Conservation (phyloP, 2,888 invertebrate genomes). For the Blastobasis adustella region DNA sequence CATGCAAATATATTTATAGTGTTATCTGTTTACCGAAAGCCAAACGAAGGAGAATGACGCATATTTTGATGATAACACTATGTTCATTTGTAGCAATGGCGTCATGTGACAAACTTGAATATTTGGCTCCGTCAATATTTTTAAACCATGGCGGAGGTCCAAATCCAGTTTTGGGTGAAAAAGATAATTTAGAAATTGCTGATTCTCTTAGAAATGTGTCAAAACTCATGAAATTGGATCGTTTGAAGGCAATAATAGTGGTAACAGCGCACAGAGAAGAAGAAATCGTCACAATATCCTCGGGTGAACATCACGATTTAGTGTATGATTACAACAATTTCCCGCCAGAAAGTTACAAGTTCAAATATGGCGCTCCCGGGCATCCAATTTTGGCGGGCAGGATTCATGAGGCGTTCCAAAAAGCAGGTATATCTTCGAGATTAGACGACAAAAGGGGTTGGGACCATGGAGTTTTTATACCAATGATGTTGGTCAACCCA, state of each 20-base stretch:
- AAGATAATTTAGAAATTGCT: conserved; percentile 52
- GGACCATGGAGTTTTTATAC: conserved; percentile 69
- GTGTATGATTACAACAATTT: conserved; percentile 68
- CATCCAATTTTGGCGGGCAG: conserved; percentile 48
- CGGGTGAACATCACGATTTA: conserved; percentile 52
- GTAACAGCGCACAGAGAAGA: conserved; percentile 69
- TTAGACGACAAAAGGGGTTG: conserved; percentile 58
- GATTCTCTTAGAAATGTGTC: conserved; percentile 51
- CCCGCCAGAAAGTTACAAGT: conserved; percentile 59
- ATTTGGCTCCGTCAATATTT: conserved; percentile 57
- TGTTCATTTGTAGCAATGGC: background rate
- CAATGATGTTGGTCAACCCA: conserved; percentile 65
- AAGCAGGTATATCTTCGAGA: conserved; percentile 48
- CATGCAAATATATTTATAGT: background rate
- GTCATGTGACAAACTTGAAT: background rate
- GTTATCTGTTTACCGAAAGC: background rate
- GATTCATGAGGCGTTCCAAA: conserved; percentile 42
- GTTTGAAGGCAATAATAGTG: conserved; percentile 55
- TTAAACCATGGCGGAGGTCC: conserved; percentile 68
- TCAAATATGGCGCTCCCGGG: conserved; percentile 59
- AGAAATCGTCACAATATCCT: conserved; percentile 54
- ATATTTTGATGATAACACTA: too few relatives aligned
- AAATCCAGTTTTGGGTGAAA: conserved; percentile 55
- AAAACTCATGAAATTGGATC: conserved; percentile 50
- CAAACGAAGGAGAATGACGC: too few relatives aligned